Base-by-base conservation (phyloP, 2,797 vertebrate species). In the Myotis myotis region DNA sequence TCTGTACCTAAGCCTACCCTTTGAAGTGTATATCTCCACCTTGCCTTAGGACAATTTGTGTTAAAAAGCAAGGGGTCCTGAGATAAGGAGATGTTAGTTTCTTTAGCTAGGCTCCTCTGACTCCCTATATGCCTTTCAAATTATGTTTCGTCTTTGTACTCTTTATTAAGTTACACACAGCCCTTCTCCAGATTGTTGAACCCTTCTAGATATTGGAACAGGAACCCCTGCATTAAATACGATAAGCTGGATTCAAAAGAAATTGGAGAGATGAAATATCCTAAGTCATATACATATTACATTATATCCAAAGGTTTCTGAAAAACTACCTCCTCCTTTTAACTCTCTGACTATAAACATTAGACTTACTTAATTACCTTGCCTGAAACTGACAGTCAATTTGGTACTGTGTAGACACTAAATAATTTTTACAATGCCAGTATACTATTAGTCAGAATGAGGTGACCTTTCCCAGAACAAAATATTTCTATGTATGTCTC, bases 401-500 rank as follows among this genome's bases (percentile, higher is more conserved):
- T 94, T 91, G 70, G 93, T 92, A 95, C 94, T 91, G 66, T 93
- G 90, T 95, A 70, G 47, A 64, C 66, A 87, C 53, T 91, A 95
- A 97, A 95, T 97, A 92, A 96, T 96, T 88, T 82, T 96, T 66
- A 82, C 95, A 12, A 19, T 92, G 94, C 74, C 86, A 93, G 87
- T 89, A 81, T 72, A 79, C 94, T 87, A 97, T 96, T 94, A 90
- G 12, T 96, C 93, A 96, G 74, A 80, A 94, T 93, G 51, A 96
- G 96, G 92, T 95, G 95, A 98, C 98, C 97, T 98, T 98, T 91
- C 64, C 76, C 22, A 93, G 93, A 97, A 97, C 96, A 97, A 70
- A 93, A 89, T 76, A 4, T 94, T 92, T 1, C 89, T 94, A 36
- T 17, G 55, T 97, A 93, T 86, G 79, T 97, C 94, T 97, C 95